Evolutionary conservation across 2,113 vertebrate genomes (phyloP).

Genomic region (Narcine bancroftii): DNA sequence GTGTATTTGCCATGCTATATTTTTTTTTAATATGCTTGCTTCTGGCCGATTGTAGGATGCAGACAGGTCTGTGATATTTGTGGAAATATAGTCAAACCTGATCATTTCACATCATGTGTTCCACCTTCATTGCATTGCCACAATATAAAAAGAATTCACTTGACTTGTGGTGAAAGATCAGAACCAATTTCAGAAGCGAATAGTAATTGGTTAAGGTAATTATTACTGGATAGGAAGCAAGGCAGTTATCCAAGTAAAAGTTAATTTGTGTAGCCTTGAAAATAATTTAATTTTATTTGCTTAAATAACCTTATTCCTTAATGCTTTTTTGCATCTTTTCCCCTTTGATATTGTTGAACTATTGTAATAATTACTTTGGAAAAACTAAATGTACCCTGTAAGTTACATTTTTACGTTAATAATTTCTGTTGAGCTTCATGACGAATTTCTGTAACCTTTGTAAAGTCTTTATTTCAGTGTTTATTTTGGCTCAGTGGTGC

Average conservation of each 20-base stretch:
- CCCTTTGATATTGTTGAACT: neutral
- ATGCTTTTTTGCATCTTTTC: neutral
- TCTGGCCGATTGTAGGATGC: neutral
- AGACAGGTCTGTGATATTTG: neutral
- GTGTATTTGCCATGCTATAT: neutral
- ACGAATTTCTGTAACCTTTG: neutral
- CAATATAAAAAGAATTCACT: neutral
- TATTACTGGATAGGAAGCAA: neutral
- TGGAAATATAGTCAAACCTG: neutral
- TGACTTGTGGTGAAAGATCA: neutral
- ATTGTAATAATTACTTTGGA: neutral
- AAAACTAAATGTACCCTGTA: neutral
- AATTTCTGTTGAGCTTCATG: neutral
- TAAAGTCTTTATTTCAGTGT: neutral
- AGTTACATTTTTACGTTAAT: neutral
- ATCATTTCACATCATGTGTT: neutral
- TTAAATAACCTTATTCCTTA: neutral
- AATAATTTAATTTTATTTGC: constrained; percentile 7
- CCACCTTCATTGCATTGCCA: neutral
- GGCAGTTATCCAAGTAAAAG: no score
- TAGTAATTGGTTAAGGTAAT: neutral
- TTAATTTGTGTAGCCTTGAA: neutral
- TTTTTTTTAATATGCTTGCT: neutral
- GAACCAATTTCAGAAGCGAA: no score
- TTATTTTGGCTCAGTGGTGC: neutral